Evolutionary conservation across 1,140 invertebrate genomes (phyloP).

Genomic region (Teleogryllus occipitalis): DNA sequence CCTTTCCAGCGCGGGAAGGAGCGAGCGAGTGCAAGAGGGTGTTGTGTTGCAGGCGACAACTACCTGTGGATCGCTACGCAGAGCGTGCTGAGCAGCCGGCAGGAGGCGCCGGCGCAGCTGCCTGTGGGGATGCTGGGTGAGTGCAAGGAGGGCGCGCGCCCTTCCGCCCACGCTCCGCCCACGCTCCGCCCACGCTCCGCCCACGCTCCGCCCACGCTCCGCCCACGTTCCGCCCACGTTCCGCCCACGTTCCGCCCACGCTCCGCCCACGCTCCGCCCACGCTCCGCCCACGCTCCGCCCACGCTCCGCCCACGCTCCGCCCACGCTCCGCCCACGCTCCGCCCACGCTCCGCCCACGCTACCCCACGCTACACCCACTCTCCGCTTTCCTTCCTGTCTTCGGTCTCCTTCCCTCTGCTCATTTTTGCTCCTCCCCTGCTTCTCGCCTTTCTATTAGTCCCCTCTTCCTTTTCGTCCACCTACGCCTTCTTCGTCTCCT

Average conservation of each 20-base stretch:
- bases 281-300: not conserved
- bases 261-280: not conserved
- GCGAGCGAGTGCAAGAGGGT: not conserved
- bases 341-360: not conserved
- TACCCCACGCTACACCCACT: not conserved
- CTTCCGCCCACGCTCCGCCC: not conserved
- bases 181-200: not conserved
- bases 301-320: not conserved
- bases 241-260: not conserved
- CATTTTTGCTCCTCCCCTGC: not conserved
- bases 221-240: not conserved
- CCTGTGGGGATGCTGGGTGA: conserved; percentile 47
- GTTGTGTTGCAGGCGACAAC: conserved; percentile 36
- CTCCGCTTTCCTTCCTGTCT: not conserved
- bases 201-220: not conserved
- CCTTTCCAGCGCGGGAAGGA: not conserved
- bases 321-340: not conserved
- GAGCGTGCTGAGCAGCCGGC: conserved; percentile 37
- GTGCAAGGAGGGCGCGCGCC: conserved; percentile 20
- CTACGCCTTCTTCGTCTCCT: not conserved
- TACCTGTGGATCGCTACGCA: conserved; percentile 51
- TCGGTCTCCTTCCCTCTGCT: not conserved
- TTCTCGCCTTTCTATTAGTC: not conserved
- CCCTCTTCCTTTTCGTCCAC: not conserved
- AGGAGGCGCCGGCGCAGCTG: conserved; percentile 32